Conservation (phyloP, 2,797 vertebrate genomes). For the Poecilia velifera region DNA sequence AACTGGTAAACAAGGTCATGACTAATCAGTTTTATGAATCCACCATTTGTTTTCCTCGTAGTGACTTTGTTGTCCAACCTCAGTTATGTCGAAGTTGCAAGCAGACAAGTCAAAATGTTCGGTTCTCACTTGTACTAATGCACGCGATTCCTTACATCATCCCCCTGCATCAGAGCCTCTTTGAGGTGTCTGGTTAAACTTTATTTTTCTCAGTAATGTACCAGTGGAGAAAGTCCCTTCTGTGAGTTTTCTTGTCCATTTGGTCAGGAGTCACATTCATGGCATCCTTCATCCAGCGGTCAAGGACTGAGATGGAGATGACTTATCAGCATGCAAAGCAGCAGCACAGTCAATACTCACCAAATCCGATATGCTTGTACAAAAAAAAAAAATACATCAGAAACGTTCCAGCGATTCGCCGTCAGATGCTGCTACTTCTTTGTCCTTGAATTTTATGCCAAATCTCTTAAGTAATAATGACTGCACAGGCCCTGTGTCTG, state of each 20-base stretch:
- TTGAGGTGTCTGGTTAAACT: no score
- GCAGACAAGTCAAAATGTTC: no score
- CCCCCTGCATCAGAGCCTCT: no score
- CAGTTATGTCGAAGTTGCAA: no score
- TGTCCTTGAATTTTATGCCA: slow-evolving; percentile 78
- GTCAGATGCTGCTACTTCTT: slow-evolving; percentile 65
- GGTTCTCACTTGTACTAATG: no score
- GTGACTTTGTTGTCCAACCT: no score
- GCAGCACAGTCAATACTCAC: slow-evolving; percentile 16
- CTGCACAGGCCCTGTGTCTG: slow-evolving; percentile 61
- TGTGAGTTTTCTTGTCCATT: slow-evolving; percentile 44
- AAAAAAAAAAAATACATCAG: slow-evolving; percentile 54
- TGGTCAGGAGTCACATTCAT: slow-evolving; percentile 48
- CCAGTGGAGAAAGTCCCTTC: slow-evolving; percentile 7
- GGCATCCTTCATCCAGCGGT: slow-evolving; percentile 48
- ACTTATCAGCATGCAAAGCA: slow-evolving; percentile 42
- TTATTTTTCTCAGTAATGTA: no score
- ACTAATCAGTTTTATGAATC: no score
- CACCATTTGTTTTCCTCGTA: no score
- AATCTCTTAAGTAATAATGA: slow-evolving; percentile 74
- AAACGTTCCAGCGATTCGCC: slow-evolving; percentile 68
- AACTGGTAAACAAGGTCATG: no score
- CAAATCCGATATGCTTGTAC: slow-evolving; percentile 51
- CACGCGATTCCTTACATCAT: no score
- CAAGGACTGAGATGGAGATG: slow-evolving; percentile 41